Evolutionary conservation across 2,888 invertebrate species (phyloP), one percentile per base, ranked within the genome.

Genomic region (Drosophila rubida): DNA sequence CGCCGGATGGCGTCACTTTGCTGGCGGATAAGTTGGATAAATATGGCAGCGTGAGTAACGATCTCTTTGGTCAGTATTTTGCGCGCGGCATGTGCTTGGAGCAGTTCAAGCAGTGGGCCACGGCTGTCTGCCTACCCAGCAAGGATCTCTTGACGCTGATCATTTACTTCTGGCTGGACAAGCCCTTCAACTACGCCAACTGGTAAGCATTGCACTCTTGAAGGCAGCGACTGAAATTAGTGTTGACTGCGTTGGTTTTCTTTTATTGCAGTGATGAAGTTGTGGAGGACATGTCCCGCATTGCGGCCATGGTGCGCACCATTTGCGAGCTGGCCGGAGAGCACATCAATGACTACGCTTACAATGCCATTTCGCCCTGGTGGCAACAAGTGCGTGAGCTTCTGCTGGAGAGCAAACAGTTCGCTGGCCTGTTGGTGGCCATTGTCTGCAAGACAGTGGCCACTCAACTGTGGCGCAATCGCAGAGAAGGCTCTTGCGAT

Each of bases 371-470:
- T 19, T 97, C 96, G 0, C 92, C 93, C 0, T 97, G 97, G 96
- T 98, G 98, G 98, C 94, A 95, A 82, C 93, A 93, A 58, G 94
- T 97, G 44, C 93, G 97, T 25, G 94, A 94, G 73, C 92, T 95
- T 63, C 93, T 98, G 65, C 93, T 95, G 1, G 95, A 96, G 65
- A 95, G 96, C 80, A 92, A 94, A 0, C 95, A 95, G 88, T 95
- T 96, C 7, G 94, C 96, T 75, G 96, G 97, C 1, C 93, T 97
- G 90, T 94, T 96, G 54, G 96, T 96, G 11, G 96, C 97, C 0
- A 94, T 97, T 90, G 94, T 96, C 19, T 97, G 97, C 90, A 95
- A 96, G 89, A 95, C 95, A 13, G 95, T 97, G 3, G 95, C 95
- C 0, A 66, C 93, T 0, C 75, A 88, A 11, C 53, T 90, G 14